Conservation (phyloP, 37 sponge, comb jelly and placozoan species). For the Spongia lamella region DNA sequence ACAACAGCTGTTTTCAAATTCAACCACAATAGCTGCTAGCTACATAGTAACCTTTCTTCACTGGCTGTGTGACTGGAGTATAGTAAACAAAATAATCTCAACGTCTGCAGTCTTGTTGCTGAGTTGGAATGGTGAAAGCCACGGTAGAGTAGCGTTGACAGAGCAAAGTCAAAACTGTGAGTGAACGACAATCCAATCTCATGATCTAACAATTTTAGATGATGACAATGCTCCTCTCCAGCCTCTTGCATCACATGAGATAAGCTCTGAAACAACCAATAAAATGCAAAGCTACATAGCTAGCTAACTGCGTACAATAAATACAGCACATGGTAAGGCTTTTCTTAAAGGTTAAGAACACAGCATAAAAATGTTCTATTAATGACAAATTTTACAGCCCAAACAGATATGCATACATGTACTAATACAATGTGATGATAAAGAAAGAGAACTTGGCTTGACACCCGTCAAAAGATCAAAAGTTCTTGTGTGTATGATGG, state of each 20-base stretch:
- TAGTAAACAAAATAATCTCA: constrained; percentile 60
- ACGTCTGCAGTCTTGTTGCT: constrained; percentile 43
- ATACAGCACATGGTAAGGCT: too few species aligned
- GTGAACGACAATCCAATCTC: constrained; percentile 67
- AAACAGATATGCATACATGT: too few species aligned
- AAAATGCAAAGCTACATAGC: too few species aligned
- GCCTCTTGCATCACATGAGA: constrained; percentile 39
- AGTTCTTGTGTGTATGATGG: too few species aligned
- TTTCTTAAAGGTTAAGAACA: too few species aligned
- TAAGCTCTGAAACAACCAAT: constrained; percentile 33
- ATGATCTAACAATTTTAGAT: constrained; percentile 64
- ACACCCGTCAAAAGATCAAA: too few species aligned
- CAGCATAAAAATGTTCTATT: too few species aligned
- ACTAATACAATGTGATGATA: too few species aligned
- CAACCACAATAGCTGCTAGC: background rate
- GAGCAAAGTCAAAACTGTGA: constrained; percentile 80
- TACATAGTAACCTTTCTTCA: constrained; percentile 13
- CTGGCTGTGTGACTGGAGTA: constrained; percentile 57
- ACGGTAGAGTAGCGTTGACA: constrained; percentile 58
- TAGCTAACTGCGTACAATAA: too few species aligned
- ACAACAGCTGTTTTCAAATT: background rate
- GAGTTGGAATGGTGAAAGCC: constrained; percentile 65
- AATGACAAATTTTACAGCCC: too few species aligned
- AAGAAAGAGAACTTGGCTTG: too few species aligned
- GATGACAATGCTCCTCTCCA: constrained; percentile 39